Percentiles rank a stretch among this genome's conserved stretches.
Conservation (phyloP, 2,113 vertebrate genomes). For the Ophiodon elongatus region DNA sequence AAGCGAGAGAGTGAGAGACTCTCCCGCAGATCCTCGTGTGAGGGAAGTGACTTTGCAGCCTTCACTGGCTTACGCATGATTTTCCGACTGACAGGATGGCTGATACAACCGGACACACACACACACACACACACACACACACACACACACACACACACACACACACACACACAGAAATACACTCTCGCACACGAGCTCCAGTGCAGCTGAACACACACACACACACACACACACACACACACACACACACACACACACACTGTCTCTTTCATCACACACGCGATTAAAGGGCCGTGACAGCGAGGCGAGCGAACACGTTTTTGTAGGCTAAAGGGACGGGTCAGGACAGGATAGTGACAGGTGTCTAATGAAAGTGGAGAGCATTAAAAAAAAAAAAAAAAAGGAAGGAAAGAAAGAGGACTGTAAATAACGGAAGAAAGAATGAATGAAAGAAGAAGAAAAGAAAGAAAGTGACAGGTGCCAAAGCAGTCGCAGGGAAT, state of each 20-base stretch:
- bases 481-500: conserved; percentile 44
- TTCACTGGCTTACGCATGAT: conserved; percentile 39
- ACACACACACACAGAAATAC: too few relatives aligned
- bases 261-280: conserved; percentile 36
- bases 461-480: conserved; percentile 63
- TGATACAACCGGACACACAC: conserved; percentile 53
- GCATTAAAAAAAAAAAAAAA: not conserved
- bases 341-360: conserved; percentile 57
- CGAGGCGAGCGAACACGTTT: conserved; percentile 42
- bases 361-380: conserved; percentile 40
- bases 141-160: not conserved
- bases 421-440: conserved; percentile 14
- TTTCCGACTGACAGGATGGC: conserved; percentile 49
- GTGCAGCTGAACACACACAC: too few relatives aligned
- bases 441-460: conserved; percentile 32
- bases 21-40: conserved; percentile 23
- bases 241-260: conserved; percentile 10
- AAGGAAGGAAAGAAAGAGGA: not conserved
- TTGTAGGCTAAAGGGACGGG: conserved; percentile 26
- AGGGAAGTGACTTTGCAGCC: conserved; percentile 41
- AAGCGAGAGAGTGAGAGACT: conserved; percentile 24
- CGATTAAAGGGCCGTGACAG: conserved; percentile 34
- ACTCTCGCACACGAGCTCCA: not conserved
- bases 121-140: conserved; percentile 15
- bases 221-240: too few relatives aligned